Base-by-base conservation (phyloP, 2,113 vertebrate genomes). In the Pachycephala philippinensis region DNA sequence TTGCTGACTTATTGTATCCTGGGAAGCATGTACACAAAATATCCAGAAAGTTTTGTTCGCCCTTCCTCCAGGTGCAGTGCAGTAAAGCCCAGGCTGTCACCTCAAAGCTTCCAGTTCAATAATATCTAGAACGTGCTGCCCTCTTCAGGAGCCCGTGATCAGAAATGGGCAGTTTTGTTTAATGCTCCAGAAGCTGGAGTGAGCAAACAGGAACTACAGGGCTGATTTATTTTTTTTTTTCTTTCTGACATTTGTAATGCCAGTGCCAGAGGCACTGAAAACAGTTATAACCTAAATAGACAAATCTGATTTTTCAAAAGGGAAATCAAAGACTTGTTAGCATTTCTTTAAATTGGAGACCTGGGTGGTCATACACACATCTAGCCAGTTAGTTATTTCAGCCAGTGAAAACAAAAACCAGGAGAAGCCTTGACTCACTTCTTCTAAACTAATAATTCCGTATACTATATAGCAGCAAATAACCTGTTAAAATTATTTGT, bases 51-150 rank as follows among this genome's bases (percentile, higher is more conserved):
- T 85, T 84, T 86, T 54, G 50, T 75, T 81, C 33, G 12, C 49
- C 40, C 45, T 95, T 75, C 72, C 50, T 96, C 89, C 10, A 14
- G 49, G 40, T 94, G 94, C 80, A 89, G 49, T 97, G 87, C 78
- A 94, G 74, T 94, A 91, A 96, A 97, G 87, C 93, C 92, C 77
- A 68, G 96, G 79, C 96, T 98, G 96, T 97, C 95, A 96, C 61
- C 95, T 96, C 90, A 71, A 80, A 91, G 94, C 93, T 98, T 97
- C 95, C 94, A 96, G 96, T 96, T 97, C 87, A 96, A 93, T 98
- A 98, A 98, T 98, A 97, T 98, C 97, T 98, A 98, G 97, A 98
- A 98, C 98, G 97, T 98, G 97, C 98, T 98, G 98, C 98, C 98
- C 98, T 98, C 98, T 98, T 98, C 98, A 98, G 98, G 98, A 98